Percentiles rank a stretch among this genome's conserved stretches.
Conservation (phyloP, 2,113 vertebrate genomes). For the Sander vitreus region DNA sequence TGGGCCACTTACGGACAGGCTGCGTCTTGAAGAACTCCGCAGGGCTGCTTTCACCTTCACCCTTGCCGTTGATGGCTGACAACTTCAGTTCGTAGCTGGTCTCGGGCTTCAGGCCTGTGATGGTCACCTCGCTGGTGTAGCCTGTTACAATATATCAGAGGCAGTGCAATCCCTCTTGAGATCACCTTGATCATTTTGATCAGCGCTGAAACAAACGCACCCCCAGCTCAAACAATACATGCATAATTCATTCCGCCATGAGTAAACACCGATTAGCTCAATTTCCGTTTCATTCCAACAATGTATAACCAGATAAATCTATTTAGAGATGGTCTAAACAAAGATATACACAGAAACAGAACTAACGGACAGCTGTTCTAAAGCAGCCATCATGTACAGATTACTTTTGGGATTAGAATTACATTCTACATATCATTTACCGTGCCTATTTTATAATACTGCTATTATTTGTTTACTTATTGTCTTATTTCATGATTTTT, state of each 20-base stretch:
- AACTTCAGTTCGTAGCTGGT: constrained; percentile 90
- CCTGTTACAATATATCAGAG: constrained; percentile 66
- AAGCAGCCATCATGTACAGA: neutral
- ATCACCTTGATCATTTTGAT: constrained; percentile 54
- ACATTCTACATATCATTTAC: neutral
- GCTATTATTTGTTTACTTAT: neutral
- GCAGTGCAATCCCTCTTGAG: constrained; percentile 28
- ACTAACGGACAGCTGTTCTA: constrained; percentile 22
- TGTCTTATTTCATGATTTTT: neutral
- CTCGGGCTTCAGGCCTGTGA: constrained; percentile 92
- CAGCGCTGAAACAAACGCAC: constrained; percentile 45
- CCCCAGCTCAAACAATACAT: constrained; percentile 50
- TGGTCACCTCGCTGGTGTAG: constrained; percentile 82
- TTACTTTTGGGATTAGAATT: neutral
- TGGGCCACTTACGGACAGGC: constrained; percentile 94
- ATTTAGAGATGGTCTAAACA: constrained; percentile 31
- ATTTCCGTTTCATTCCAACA: constrained; percentile 38
- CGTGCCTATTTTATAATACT: neutral
- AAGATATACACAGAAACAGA: constrained; percentile 23
- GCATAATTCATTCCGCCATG: constrained; percentile 40
- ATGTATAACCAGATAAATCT: constrained; percentile 50
- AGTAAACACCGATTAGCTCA: constrained; percentile 49
- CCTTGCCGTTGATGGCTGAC: constrained; percentile 96
- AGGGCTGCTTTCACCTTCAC: constrained; percentile 90
- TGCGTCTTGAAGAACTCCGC: constrained; percentile 91